Conservation (phyloP, 2,888 invertebrate species). For the Lasioglossum marginatum region DNA sequence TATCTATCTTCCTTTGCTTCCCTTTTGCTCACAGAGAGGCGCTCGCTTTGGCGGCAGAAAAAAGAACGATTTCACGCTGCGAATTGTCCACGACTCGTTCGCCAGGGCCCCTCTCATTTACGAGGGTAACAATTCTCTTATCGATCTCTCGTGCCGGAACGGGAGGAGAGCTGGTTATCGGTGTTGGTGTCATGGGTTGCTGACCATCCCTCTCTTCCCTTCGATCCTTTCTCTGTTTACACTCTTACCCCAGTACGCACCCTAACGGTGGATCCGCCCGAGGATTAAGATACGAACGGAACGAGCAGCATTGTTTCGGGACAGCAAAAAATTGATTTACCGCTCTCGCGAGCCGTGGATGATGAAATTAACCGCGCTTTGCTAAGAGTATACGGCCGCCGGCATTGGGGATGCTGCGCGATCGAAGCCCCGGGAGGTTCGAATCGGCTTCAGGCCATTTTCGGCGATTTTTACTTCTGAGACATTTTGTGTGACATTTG, state of each 20-base stretch:
- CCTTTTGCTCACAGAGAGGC: conserved; percentile 48
- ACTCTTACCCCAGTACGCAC: background rate
- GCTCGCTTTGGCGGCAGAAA: conserved; percentile 71
- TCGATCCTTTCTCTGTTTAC: background rate
- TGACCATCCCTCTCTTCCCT: conserved; percentile 4
- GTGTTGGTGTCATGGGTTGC: conserved; percentile 37
- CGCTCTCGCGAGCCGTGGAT: conserved; percentile 36
- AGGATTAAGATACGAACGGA: conserved; percentile 52
- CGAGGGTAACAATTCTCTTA: conserved; percentile 66
- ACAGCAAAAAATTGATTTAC: conserved; percentile 52
- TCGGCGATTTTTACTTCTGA: background rate
- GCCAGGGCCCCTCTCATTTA: conserved; percentile 62
- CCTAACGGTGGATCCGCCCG: conserved; percentile 7
- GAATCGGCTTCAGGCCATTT: background rate
- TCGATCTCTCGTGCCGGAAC: conserved; percentile 64
- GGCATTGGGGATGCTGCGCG: background rate
- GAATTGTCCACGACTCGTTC: conserved; percentile 81
- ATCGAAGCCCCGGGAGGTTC: background rate
- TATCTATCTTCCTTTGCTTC: conserved; percentile 35
- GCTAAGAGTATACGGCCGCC: background rate
- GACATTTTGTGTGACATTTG: background rate
- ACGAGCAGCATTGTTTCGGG: conserved; percentile 48
- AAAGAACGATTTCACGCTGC: conserved; percentile 81
- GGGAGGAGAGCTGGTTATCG: conserved; percentile 53
- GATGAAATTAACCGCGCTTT: conserved; percentile 47